Evolutionary conservation across 1,140 invertebrate species (phyloP), one percentile per base, ranked within the genome.

Genomic region (Agrypnia vestita): DNA sequence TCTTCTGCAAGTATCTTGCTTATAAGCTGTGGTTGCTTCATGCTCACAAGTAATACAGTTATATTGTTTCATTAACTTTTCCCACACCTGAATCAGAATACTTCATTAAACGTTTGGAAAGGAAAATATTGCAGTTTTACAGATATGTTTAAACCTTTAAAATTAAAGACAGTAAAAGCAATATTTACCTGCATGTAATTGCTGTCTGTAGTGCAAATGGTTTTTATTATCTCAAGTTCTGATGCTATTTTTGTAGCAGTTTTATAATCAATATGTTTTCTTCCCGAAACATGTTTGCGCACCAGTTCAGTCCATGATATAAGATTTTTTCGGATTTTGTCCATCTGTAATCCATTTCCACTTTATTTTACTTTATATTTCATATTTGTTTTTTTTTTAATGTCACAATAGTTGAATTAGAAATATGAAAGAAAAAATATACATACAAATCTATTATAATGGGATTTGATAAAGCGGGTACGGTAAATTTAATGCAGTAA

Each of bases 281-380:
- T 49, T 19, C 67, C 67, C 3, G 67, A 71, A 51, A 71, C 49
- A 25, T 71, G 67, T n/a, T 53, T 19, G 44, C 11, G 46, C 44
- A 71, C 19, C 7, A 25, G 44, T 19, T 51, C 49, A 13, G 15
- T 49, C 67, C 67, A 71, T 19, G 13, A 12, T 10, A 49, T 21
- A 12, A 71, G 67, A 21, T 53, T 25, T 13, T 71, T 25, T 25
- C 46, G 44, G 11, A n/a, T 51, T 12, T 21, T 9, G 10, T 71
- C 35, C 10, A 51, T 13, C 67, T 71, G 17, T 19, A 71, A 71
- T 7, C 6, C 49, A 13, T 43, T 9, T 25, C 25, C 19, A 21
- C 15, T 13, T 21, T 59, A 56, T 59, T 59, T 59, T 59, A n/a
- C 21, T 19, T 19, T 59, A 21, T 11, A 8, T 59, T 21, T 59